Conservation (phyloP, 1,140 invertebrate genomes). For the Microplitis demolitor region DNA sequence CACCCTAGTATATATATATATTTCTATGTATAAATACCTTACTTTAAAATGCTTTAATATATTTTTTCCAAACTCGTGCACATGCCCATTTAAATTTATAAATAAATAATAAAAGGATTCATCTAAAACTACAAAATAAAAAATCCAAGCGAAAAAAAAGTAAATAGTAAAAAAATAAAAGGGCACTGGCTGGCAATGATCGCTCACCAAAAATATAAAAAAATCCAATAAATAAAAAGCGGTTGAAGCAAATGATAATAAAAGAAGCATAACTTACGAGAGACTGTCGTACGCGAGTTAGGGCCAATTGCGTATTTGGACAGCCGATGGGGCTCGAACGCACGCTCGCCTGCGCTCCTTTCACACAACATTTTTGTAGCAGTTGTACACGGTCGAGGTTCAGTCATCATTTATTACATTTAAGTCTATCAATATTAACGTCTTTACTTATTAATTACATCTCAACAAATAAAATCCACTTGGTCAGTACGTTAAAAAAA, state of each 20-base stretch:
- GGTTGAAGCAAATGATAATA: constrained; percentile 62
- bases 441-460: no score
- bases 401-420: not conserved
- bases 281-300: constrained; percentile 59
- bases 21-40: not conserved
- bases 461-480: not conserved
- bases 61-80: constrained; percentile 35
- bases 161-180: not conserved
- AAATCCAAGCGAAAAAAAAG: not conserved
- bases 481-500: no score
- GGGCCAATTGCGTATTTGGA: constrained; percentile 53
- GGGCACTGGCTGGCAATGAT: not conserved
- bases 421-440: not conserved
- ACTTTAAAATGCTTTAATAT: not conserved
- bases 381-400: constrained; percentile 16
- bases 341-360: constrained; percentile 55
- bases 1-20: not conserved
- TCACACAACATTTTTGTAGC: constrained; percentile 48
- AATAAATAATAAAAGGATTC: constrained; percentile 9
- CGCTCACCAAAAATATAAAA: constrained; percentile 34
- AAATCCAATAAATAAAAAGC: constrained; percentile 47
- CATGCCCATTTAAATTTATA: constrained; percentile 36
- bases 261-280: constrained; percentile 64
- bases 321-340: constrained; percentile 47
- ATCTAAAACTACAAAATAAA: constrained; percentile 21